phyloP scores from a whole-genome alignment of 2,888 invertebrate species.

The Eledone cirrhosa region DNA sequence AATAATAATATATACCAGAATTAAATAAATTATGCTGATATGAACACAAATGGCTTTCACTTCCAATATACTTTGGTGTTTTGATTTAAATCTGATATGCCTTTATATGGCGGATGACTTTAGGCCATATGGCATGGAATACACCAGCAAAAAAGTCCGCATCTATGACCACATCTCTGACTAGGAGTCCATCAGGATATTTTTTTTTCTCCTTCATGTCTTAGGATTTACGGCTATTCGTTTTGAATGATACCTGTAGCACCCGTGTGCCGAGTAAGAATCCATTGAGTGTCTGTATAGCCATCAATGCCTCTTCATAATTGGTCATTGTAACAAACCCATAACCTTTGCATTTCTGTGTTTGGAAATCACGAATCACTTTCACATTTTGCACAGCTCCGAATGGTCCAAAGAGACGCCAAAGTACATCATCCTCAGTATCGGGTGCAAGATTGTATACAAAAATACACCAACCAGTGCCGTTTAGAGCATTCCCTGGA shows the following conservation, averaged over 20 bases:
- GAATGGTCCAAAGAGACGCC: conserved; percentile 96
- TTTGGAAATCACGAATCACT: conserved; percentile 93
- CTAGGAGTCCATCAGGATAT: conserved; percentile 28
- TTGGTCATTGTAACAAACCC: conserved; percentile 99
- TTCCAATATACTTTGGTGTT: conserved; percentile 25
- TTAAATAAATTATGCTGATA: conserved; percentile 34
- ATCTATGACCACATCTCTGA: conserved; percentile 30
- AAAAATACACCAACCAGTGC: conserved; percentile 86
- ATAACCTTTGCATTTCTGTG: conserved; percentile 97
- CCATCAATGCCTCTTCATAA: conserved; percentile 95
- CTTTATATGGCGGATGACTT: conserved; percentile 24
- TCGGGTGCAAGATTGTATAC: conserved; percentile 92
- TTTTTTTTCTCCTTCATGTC: conserved; percentile 24
- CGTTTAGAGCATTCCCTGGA: conserved; percentile 53
- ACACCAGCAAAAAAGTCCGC: conserved; percentile 27
- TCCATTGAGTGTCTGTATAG: conserved; percentile 95
- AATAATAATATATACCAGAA: conserved; percentile 35
- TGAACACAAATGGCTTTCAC: conserved; percentile 34
- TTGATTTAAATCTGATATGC: conserved; percentile 28
- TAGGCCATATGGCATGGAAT: conserved; percentile 29
- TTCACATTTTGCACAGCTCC: conserved; percentile 97
- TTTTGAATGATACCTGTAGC: conserved; percentile 97
- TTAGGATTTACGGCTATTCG: conserved; percentile 72
- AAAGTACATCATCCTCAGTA: conserved; percentile 88
- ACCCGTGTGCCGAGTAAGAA: conserved; percentile 94